Conservation (phyloP, 1,140 invertebrate genomes). For the Orchestia grillus region DNA sequence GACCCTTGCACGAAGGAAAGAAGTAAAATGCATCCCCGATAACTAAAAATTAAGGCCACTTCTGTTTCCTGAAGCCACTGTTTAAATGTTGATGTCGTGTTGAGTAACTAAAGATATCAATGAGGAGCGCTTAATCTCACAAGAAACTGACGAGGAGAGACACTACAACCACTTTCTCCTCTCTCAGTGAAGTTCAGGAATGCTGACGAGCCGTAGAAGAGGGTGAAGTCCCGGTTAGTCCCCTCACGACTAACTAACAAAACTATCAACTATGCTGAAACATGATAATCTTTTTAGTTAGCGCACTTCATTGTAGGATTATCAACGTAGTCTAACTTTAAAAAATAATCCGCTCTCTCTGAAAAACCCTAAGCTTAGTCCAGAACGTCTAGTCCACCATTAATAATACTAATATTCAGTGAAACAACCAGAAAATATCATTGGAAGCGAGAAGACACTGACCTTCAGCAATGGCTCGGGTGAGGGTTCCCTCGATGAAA, state of each 20-base stretch:
- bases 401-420: neutral
- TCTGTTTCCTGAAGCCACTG: no score
- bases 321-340: neutral
- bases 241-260: no score
- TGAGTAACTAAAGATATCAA: no score
- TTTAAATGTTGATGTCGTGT: no score
- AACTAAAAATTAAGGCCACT: no score
- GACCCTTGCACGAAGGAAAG: no score
- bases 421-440: neutral
- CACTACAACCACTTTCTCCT: neutral
- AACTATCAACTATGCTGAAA: neutral
- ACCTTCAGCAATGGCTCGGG: constrained; percentile 89
- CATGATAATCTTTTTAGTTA: neutral
- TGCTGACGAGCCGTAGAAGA: neutral
- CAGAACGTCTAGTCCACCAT: neutral
- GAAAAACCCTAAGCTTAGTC: neutral
- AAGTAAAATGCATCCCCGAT: no score
- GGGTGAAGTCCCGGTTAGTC: neutral
- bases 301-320: neutral
- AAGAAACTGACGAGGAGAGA: neutral
- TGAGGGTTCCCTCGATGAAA: constrained; percentile 92
- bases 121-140: no score
- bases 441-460: constrained; percentile 16
- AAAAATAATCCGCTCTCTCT: neutral
- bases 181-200: neutral